Conservation (phyloP, 2,888 invertebrate species). For the Sminthurinus aureus region DNA sequence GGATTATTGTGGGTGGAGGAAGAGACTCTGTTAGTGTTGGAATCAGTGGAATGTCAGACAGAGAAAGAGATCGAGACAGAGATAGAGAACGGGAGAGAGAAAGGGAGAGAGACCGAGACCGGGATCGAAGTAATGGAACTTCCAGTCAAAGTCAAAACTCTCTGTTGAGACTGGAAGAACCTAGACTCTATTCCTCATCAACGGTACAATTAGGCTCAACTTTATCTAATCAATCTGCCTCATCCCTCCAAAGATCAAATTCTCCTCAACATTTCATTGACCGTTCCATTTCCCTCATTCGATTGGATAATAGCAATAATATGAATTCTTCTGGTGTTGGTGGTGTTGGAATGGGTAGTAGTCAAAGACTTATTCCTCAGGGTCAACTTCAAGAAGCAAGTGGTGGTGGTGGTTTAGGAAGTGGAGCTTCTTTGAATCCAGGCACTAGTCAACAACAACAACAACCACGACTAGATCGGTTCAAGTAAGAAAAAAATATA, state of each 20-base stretch:
- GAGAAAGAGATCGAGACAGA: too few relatives aligned
- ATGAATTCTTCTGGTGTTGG: neutral
- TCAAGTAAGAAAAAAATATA: conserved; percentile 31
- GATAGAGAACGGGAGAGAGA: too few relatives aligned
- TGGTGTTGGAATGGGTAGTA: neutral
- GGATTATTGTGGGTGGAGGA: conserved; percentile 15
- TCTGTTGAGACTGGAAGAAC: conserved; percentile 58
- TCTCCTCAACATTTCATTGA: conserved; percentile 59
- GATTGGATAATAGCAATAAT: conserved; percentile 55
- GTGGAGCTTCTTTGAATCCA: neutral
- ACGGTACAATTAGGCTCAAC: conserved; percentile 57
- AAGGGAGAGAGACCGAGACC: too few relatives aligned
- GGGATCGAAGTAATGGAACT: conserved; percentile 37
- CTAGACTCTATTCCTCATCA: conserved; percentile 59
- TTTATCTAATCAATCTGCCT: conserved; percentile 36
- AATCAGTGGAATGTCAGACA: conserved; percentile 21
- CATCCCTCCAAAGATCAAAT: conserved; percentile 51
- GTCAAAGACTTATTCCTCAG: too few relatives aligned
- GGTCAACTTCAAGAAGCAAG: neutral
- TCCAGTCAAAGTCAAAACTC: conserved; percentile 52
- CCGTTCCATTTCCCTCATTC: conserved; percentile 58
- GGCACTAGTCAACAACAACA: conserved; percentile 37
- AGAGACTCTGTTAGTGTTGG: conserved; percentile 35
- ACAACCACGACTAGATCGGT: conserved; percentile 35
- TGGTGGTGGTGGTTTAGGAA: conserved; percentile 14